Base-by-base conservation (phyloP, 2,113 vertebrate genomes). In the Triplophysa dalaica region DNA sequence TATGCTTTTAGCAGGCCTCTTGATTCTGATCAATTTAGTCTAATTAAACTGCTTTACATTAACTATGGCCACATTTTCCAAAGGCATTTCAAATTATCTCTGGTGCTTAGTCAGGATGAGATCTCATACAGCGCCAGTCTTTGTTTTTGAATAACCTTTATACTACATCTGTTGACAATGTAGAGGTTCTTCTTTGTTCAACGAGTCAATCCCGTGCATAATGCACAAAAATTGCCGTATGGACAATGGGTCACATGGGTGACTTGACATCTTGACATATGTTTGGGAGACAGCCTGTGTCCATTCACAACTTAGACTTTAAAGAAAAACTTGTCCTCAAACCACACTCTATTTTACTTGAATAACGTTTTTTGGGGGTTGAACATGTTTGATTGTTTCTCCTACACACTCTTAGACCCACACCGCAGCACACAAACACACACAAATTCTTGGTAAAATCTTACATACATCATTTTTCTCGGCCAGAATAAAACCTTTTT, bases 271-370 rank as follows among this genome's bases (percentile, higher is more conserved):
- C 85, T 84, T 83, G 58, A 70, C 80, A 77, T 80, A 78, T 78
- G 77, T 81, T 81, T 79, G 80, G 77, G 67, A 80, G 72, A 78
- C 77, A 50, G 69, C 67, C 73, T 81, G 64, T 82, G 79, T 87
- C 85, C 81, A 82, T 84, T 87, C 87, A 84, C 82, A 86, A 85
- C 84, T 60, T 81, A 82, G 81, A 82, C 83, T 80, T 63, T 87
- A 86, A 87, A 88, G 85, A 85, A 84, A 89, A 88, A 83, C 79
- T 81, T 87, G 68, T 81, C 70, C 81, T 82, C 79, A 82, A 78
- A 64, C 82, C 79, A 82, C 90, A 90, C 91, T 93, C 89, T 87
- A 93, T 89, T 90, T 87, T 87, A 91, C 89, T 90, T 90, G 88
- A 90, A 87, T 92, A 93, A 92, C 0, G 33, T 38, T 38, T 6